Percentiles rank a stretch among this genome's conserved stretches.
Conservation (phyloP, 2,888 invertebrate genomes). For the Congeria kusceri region DNA sequence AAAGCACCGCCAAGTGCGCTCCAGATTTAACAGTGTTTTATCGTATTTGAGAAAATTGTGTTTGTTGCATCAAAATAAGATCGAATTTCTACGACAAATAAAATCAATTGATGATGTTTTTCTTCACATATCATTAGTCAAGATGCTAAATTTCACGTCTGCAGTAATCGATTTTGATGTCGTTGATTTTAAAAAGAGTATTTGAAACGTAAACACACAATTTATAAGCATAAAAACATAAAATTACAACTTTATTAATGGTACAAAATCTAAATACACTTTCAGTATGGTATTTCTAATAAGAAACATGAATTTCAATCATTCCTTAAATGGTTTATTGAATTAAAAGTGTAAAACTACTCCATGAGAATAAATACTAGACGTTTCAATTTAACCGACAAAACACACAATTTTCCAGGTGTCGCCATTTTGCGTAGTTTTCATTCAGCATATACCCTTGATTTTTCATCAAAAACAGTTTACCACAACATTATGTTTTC, state of each 20-base stretch:
- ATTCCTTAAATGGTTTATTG: slow-evolving; percentile 29
- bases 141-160: slow-evolving; percentile 47
- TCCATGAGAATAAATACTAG: not conserved
- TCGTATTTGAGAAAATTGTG: slow-evolving; percentile 57
- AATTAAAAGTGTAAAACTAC: not conserved
- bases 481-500: not conserved
- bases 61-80: slow-evolving; percentile 61
- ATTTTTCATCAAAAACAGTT: slow-evolving; percentile 24
- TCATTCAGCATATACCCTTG: slow-evolving; percentile 14
- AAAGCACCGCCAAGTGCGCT: slow-evolving; percentile 64
- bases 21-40: slow-evolving; percentile 47
- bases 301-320: slow-evolving; percentile 44
- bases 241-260: slow-evolving; percentile 37
- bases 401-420: slow-evolving; percentile 52
- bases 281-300: not conserved
- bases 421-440: slow-evolving; percentile 60
- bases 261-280: slow-evolving; percentile 4
- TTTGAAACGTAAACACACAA: slow-evolving; percentile 51
- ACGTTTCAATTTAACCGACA: slow-evolving; percentile 49
- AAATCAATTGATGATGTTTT: not conserved
- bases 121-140: slow-evolving; percentile 8
- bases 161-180: not conserved
- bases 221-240: slow-evolving; percentile 37
- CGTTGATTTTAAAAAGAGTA: slow-evolving; percentile 25
- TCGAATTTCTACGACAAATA: slow-evolving; percentile 8